phyloP scores from a whole-genome alignment of 2,797 vertebrate genomes.

The Dendrocincla tyrannina region DNA sequence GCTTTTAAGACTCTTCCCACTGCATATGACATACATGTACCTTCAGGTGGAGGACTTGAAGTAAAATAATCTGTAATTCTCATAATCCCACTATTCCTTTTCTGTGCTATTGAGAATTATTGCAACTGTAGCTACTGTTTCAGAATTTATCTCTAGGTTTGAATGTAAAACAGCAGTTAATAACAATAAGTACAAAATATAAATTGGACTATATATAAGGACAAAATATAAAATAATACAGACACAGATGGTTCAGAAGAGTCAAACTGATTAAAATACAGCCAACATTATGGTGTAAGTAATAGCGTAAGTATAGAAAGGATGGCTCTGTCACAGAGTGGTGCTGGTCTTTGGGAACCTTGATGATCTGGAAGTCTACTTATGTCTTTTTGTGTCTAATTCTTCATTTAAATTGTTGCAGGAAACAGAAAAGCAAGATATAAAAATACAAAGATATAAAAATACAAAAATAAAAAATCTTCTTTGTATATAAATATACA shows the following conservation, averaged over 20 bases:
- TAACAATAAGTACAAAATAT: background rate
- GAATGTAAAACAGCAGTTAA: background rate
- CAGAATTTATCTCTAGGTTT: background rate
- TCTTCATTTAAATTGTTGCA: background rate
- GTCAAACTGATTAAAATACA: background rate
- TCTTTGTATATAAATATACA: too few relatives aligned
- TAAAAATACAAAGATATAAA: background rate
- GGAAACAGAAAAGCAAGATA: background rate
- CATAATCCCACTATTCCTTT: background rate
- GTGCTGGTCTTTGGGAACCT: background rate
- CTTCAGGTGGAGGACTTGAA: background rate
- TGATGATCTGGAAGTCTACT: background rate
- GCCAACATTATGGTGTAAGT: background rate
- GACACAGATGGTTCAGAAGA: background rate
- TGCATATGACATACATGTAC: background rate
- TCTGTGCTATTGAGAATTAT: background rate
- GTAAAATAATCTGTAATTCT: background rate
- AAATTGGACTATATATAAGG: background rate
- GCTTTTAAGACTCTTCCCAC: background rate
- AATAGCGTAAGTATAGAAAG: background rate
- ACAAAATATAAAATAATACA: background rate
- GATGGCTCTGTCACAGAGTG: background rate
- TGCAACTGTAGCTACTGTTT: background rate
- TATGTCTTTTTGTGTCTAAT: too few relatives aligned
- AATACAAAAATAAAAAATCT: too few relatives aligned